Percentiles rank a stretch among this genome's conserved stretches.
These are phyloP conservation scores for Zaprionus vittiger DNA, from an alignment of 1,140 invertebrate genomes.

Conservation along the genomic window DNA sequence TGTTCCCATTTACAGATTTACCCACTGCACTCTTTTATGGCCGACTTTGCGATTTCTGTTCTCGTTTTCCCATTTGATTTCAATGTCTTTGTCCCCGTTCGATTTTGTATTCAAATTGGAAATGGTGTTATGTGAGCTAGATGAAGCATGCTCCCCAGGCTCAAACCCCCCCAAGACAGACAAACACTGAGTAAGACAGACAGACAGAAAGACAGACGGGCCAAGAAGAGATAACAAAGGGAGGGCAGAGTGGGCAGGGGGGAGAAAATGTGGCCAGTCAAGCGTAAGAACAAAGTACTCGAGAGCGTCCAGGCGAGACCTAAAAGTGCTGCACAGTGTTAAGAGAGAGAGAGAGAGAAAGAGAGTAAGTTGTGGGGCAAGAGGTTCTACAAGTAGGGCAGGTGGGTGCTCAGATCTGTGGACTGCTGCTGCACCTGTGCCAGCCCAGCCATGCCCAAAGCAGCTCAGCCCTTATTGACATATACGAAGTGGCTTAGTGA, in stretches of 20 bases:
- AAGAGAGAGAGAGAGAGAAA: constrained; percentile 7
- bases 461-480: constrained; percentile 48
- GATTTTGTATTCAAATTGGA: constrained; percentile 73
- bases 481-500: constrained; percentile 76
- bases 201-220: constrained; percentile 25
- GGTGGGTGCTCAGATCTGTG: not conserved
- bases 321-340: not conserved
- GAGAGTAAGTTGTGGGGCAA: not conserved
- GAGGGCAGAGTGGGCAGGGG: not conserved
- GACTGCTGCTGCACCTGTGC: constrained; percentile 24
- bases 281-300: constrained; percentile 75
- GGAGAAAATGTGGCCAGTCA: constrained; percentile 64
- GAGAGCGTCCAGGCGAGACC: constrained; percentile 26
- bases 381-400: not conserved
- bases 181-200: constrained; percentile 31
- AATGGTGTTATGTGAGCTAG: constrained; percentile 72
- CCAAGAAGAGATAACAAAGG: not conserved
- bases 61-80: constrained; percentile 49
- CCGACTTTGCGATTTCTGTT: constrained; percentile 24
- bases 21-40: not conserved
- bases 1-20: constrained; percentile 21
- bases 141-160: constrained; percentile 50
- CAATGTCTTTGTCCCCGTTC: constrained; percentile 67
- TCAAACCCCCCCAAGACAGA: constrained; percentile 10
- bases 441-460: not conserved